Evolutionary conservation across 2,113 vertebrate species (phyloP), one percentile per base, ranked within the genome.

Genomic region (Apus apus): DNA sequence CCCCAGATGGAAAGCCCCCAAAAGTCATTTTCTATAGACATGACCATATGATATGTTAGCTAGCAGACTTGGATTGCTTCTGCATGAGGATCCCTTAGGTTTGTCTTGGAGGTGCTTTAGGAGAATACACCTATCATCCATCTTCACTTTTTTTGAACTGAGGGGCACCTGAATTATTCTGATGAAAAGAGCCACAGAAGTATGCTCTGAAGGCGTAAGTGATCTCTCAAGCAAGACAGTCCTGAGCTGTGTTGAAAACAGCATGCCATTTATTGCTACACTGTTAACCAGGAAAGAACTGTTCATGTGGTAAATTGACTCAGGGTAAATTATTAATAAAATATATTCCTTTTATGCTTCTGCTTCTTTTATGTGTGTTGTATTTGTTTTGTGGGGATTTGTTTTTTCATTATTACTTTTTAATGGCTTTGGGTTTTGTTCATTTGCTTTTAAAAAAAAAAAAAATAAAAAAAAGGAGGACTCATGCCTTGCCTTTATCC

Each of bases 181-280:
- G 15, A 71, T 20, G 30, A 74, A 40, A 8, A 40, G 54, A 75
- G 17, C 9, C 6, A 11, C 54, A 50, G 45, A 57, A 61, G 10
- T 8, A 34, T 8, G 25, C 2, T 34, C 30, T 53, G 64, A 90
- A 56, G 56, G 25, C 18, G 13, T 0, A 20, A 15, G n/a, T 25
- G 48, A 56, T 53, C 36, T 83, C n/a, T 95, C 0, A 14, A 54
- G 20, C 38, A 67, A 62, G 70, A 45, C 46, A 66, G 40, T 57
- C 34, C 43, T 10, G 51, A 80, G 48, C 9, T 30, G 26, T 34
- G 36, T 36, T 72, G 62, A 62, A 81, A 79, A 89, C 8, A 17
- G 6, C 0, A 2, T 15, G 62, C 15, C 26, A 57, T 79, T 43
- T 32, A 29, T 71, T 29, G 50, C 43, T 36, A 30, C 0, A 2